phyloP scores from a whole-genome alignment of 1,140 invertebrate species.

The Littorina saxatilis region DNA sequence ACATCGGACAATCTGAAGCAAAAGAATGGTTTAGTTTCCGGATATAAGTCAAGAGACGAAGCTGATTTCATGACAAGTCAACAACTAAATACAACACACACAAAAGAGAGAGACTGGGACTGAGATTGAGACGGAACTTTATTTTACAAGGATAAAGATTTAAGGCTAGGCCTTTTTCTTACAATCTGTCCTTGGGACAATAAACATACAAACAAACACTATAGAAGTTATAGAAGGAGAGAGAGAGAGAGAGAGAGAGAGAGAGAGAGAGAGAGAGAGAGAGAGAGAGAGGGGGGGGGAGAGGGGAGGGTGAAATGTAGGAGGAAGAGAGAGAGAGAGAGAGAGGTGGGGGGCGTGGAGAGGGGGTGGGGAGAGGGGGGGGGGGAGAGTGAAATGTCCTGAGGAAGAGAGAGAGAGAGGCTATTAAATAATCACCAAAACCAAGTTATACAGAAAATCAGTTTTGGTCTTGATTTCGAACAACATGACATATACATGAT shows the following conservation, averaged over 20 bases:
- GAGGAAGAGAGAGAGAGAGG: neutral
- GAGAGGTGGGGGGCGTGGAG: neutral
- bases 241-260: slow-evolving; percentile 6
- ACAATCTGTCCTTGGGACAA: no score
- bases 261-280: slow-evolving; percentile 4
- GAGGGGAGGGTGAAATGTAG: no score
- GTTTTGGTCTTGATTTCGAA: no score
- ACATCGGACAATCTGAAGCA: slow-evolving; percentile 36
- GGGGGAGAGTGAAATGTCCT: neutral
- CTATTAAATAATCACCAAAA: no score
- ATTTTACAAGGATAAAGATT: no score
- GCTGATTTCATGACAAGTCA: neutral
- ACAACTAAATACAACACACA: neutral
- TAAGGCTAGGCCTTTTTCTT: no score
- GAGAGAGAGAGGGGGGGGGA: neutral
- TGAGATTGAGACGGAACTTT: neutral
- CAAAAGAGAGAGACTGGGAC: neutral
- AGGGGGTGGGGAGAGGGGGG: neutral
- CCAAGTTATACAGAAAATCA: no score
- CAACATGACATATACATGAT: no score
- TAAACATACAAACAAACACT: neutral
- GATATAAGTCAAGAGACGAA: neutral
- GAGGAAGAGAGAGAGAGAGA: neutral
- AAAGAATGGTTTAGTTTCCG: neutral
- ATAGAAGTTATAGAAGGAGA: neutral